Percentiles rank a stretch among this genome's conserved stretches.
Conservation (phyloP, 2,888 invertebrate species). For the Danaus chrysippus region DNA sequence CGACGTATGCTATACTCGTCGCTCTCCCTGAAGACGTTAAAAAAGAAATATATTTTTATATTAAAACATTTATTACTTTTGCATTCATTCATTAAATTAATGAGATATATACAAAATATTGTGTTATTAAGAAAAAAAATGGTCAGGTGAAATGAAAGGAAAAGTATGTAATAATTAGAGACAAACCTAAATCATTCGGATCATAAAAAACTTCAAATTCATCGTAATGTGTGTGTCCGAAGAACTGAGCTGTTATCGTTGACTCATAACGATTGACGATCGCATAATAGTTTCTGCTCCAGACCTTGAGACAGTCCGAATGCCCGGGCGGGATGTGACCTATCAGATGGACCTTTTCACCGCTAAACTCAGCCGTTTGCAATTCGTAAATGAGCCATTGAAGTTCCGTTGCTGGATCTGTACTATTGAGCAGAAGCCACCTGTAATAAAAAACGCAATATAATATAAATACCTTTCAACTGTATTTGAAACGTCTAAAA, state of each 20-base stretch:
- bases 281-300: constrained; percentile 96
- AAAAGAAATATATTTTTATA: constrained; percentile 14
- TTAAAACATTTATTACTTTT: too few relatives aligned
- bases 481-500: not conserved
- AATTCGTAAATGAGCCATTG: constrained; percentile 97
- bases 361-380: constrained; percentile 95
- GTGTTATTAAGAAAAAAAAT: not conserved
- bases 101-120: too few relatives aligned
- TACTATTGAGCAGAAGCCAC: constrained; percentile 95
- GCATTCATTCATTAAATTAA: too few relatives aligned
- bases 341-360: constrained; percentile 97
- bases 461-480: not conserved
- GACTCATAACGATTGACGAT: constrained; percentile 93
- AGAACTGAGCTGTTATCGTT: constrained; percentile 94
- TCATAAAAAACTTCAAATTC: constrained; percentile 97
- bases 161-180: not conserved
- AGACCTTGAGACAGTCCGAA: constrained; percentile 94
- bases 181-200: constrained; percentile 84
- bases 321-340: constrained; percentile 98
- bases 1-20: constrained; percentile 92
- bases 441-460: constrained; percentile 52
- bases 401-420: constrained; percentile 96
- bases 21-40: constrained; percentile 81
- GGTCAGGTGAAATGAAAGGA: not conserved
- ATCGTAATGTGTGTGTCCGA: constrained; percentile 96